A percentile compares a stretch with the other conserved stretches of the same genome.
phyloP scores from a whole-genome alignment of 2,797 vertebrate genomes.

The Clamator glandarius region DNA sequence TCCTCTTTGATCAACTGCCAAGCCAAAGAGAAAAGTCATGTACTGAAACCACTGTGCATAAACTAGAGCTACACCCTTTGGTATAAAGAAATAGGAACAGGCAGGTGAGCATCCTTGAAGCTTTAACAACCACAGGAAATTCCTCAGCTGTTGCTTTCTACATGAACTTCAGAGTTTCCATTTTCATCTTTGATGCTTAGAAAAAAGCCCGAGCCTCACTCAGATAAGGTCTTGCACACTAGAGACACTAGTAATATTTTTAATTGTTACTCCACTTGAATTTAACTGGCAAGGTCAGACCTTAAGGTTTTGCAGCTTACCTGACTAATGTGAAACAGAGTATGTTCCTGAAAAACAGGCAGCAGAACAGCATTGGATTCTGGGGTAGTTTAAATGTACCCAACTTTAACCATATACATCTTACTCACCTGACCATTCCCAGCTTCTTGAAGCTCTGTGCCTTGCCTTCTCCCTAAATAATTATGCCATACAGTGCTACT shows the following conservation, averaged over 20 bases:
- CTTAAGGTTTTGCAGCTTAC: not conserved
- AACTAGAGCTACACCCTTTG: not conserved
- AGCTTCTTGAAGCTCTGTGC: not conserved
- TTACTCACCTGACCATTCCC: not conserved
- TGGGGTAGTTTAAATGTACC: not conserved
- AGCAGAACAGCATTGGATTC: not conserved
- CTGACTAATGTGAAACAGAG: not conserved
- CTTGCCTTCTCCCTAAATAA: not conserved
- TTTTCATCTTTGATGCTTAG: not conserved
- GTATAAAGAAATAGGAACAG: constrained; percentile 42
- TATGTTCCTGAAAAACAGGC: not conserved
- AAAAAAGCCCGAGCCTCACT: not conserved
- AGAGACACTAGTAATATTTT: not conserved
- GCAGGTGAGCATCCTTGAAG: constrained; percentile 13
- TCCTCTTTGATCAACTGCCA: constrained; percentile 37
- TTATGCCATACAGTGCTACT: not conserved
- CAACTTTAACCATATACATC: not conserved
- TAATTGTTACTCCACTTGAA: not conserved
- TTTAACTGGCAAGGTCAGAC: not conserved
- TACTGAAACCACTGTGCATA: not conserved
- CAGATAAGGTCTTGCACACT: not conserved
- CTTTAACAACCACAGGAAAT: not conserved
- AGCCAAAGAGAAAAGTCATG: constrained; percentile 24
- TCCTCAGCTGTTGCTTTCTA: constrained; percentile 5
- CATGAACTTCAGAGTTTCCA: not conserved